Evolutionary conservation across 2,888 invertebrate species (phyloP).

Genomic region (Yponomeuta sedellus): DNA sequence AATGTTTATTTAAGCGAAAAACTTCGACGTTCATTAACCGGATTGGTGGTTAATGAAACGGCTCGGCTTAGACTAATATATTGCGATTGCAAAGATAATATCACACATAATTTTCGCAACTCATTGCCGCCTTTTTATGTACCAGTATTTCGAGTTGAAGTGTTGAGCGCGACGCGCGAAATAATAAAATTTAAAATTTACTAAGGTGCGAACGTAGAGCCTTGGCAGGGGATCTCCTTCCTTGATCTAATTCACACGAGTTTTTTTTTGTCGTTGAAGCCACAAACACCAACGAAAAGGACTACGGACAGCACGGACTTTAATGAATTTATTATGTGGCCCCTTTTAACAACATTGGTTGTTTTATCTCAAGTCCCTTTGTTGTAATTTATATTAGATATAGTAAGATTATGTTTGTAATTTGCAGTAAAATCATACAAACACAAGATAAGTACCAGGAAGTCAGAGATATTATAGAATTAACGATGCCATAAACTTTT

Average conservation of each 20-base stretch:
- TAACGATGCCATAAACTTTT: neutral
- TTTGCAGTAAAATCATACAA: neutral
- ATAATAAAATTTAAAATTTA: slow-evolving; percentile 50
- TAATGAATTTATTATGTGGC: neutral
- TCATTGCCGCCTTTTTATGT: slow-evolving; percentile 52
- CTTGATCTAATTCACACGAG: neutral
- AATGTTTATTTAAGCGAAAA: slow-evolving; percentile 72
- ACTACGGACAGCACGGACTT: neutral
- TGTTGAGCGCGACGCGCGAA: slow-evolving; percentile 48
- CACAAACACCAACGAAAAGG: neutral
- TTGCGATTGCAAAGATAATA: slow-evolving; percentile 39
- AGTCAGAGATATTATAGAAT: neutral
- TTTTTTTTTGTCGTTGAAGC: neutral
- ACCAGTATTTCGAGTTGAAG: slow-evolving; percentile 54
- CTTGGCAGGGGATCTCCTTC: slow-evolving; percentile 13
- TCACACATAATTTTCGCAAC: slow-evolving; percentile 62
- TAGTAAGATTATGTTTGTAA: neutral
- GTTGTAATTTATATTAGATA: neutral
- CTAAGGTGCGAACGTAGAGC: slow-evolving; percentile 31
- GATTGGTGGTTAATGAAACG: slow-evolving; percentile 64
- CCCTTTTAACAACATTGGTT: neutral
- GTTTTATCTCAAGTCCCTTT: neutral
- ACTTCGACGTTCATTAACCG: slow-evolving; percentile 63
- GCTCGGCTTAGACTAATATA: slow-evolving; percentile 49
- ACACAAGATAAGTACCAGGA: neutral